phyloP scores from a whole-genome alignment of 1,140 invertebrate species.

The Drosophila navojoa region DNA sequence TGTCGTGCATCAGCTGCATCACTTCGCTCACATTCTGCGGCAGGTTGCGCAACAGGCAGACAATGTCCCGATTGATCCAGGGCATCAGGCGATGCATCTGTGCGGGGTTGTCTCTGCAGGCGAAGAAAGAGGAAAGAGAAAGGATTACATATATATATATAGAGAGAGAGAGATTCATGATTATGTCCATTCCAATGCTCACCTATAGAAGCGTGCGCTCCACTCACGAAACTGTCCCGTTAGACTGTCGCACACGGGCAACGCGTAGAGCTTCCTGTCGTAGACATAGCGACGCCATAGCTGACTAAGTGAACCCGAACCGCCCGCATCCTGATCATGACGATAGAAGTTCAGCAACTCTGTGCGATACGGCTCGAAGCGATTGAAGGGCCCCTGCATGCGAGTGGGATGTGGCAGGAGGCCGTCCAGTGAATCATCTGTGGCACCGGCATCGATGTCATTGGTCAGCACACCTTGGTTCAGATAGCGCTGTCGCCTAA shows the following conservation, averaged over 20 bases:
- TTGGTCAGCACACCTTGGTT: slow-evolving; percentile 57
- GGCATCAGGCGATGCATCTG: slow-evolving; percentile 92
- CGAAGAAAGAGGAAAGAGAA: slow-evolving; percentile 28
- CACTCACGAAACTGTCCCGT: slow-evolving; percentile 89
- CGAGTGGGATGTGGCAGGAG: slow-evolving; percentile 10
- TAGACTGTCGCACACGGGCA: slow-evolving; percentile 86
- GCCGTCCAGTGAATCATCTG: slow-evolving; percentile 44
- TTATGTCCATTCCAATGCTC: slow-evolving; percentile 34
- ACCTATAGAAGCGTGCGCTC: slow-evolving; percentile 90
- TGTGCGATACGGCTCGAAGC: slow-evolving; percentile 67
- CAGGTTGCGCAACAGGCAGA: slow-evolving; percentile 87
- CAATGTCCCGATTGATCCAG: slow-evolving; percentile 94
- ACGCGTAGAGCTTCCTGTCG: slow-evolving; percentile 90
- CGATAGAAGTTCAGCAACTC: slow-evolving; percentile 73
- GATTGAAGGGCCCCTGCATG: slow-evolving; percentile 45
- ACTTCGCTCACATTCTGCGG: slow-evolving; percentile 88
- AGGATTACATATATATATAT: background rate
- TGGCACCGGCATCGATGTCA: slow-evolving; percentile 47
- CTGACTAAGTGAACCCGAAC: slow-evolving; percentile 62
- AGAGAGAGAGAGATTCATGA: too few species aligned
- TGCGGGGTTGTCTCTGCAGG: slow-evolving; percentile 89
- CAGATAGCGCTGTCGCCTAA: slow-evolving; percentile 44
- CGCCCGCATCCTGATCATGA: slow-evolving; percentile 62
- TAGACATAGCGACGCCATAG: slow-evolving; percentile 89
- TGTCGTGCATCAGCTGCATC: slow-evolving; percentile 88